phyloP scores from a whole-genome alignment of 1,140 invertebrate species.

The Cotesia glomerata region DNA sequence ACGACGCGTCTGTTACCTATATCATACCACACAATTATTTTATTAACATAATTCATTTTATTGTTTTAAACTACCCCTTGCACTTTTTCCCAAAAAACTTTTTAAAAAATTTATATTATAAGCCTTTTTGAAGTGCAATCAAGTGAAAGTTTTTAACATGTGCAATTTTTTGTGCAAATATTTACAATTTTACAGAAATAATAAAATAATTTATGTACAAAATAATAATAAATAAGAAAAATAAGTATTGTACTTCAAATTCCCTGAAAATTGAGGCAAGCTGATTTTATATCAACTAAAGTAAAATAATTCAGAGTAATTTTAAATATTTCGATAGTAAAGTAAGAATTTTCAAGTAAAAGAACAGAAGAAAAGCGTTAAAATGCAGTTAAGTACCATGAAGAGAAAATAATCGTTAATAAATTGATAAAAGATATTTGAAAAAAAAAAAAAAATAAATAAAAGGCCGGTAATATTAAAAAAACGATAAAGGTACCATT shows the following conservation, averaged over 20 bases:
- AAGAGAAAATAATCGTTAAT: constrained; percentile 26
- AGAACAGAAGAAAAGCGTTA: constrained; percentile 12
- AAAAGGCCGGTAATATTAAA: constrained; percentile 36
- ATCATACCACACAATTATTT: not conserved
- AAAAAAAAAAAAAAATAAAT: constrained; percentile 13
- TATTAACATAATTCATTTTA: not conserved
- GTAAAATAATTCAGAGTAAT: not conserved
- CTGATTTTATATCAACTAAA: not conserved
- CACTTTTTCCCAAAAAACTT: not conserved
- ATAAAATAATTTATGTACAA: constrained; percentile 18
- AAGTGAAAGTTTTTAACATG: constrained; percentile 38
- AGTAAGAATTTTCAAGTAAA: not conserved
- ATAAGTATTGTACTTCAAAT: constrained; percentile 43
- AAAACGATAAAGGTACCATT: constrained; percentile 55
- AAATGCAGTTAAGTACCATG: constrained; percentile 19
- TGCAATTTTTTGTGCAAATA: constrained; percentile 31
- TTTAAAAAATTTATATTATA: not conserved
- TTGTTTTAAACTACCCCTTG: not conserved
- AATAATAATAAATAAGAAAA: constrained; percentile 29
- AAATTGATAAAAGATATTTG: not conserved
- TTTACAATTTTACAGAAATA: constrained; percentile 22
- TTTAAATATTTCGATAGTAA: not conserved
- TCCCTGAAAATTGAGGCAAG: constrained; percentile 33
- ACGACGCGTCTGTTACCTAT: constrained; percentile 9
- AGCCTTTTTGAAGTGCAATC: not conserved